These are phyloP conservation scores for Ennomos fuscantarius DNA, from an alignment of 2,888 invertebrate genomes.

Conservation along the genomic window DNA sequence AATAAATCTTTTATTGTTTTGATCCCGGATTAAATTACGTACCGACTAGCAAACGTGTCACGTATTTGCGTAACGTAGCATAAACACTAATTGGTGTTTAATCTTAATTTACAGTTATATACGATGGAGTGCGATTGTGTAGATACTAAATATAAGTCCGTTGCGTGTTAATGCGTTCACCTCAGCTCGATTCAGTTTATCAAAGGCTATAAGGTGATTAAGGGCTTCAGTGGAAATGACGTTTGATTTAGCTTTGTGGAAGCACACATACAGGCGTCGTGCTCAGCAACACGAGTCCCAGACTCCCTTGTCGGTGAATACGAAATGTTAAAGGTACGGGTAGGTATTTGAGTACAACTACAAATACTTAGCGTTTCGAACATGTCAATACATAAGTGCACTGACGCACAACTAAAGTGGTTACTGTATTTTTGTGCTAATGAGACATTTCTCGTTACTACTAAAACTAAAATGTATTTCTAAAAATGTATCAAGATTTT, in stretches of 20 bases:
- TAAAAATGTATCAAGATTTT: too few species aligned
- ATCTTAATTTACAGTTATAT: slow-evolving; percentile 32
- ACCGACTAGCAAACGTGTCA: slow-evolving; percentile 32
- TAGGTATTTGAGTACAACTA: too few species aligned
- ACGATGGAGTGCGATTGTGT: slow-evolving; percentile 20
- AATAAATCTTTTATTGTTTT: slow-evolving; percentile 34
- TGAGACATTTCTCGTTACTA: too few species aligned
- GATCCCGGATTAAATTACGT: slow-evolving; percentile 29
- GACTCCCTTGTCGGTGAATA: slow-evolving; percentile 5
- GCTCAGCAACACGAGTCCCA: neutral
- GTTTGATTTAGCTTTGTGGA: slow-evolving; percentile 69
- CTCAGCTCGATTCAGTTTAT: slow-evolving; percentile 54
- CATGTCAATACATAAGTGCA: too few species aligned
- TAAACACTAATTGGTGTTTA: slow-evolving; percentile 26
- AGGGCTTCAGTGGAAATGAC: slow-evolving; percentile 67
- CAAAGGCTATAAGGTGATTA: slow-evolving; percentile 69
- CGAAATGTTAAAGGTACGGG: slow-evolving; percentile 11
- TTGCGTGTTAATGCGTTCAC: slow-evolving; percentile 33
- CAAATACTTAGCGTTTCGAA: too few species aligned
- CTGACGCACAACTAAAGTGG: too few species aligned
- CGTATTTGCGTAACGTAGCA: slow-evolving; percentile 29
- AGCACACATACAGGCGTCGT: slow-evolving; percentile 36
- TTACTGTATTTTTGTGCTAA: too few species aligned
- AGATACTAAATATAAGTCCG: slow-evolving; percentile 15
- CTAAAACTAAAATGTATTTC: too few species aligned